These are phyloP conservation scores for Patella pellucida DNA, from an alignment of 2,888 invertebrate species.

Conservation along the genomic window DNA sequence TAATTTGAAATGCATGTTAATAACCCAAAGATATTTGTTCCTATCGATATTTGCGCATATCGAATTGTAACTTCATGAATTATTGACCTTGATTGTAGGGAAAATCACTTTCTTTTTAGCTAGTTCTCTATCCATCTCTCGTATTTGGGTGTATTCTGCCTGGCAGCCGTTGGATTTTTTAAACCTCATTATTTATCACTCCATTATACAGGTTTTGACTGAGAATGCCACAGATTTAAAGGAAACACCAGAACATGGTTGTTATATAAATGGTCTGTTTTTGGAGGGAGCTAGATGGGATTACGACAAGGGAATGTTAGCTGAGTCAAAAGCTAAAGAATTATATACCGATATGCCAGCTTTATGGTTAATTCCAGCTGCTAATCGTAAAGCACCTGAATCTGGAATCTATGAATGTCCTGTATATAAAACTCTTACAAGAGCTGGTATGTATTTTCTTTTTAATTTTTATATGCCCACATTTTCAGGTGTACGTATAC, in stretches of 20 bases:
- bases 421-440: constrained; percentile 78
- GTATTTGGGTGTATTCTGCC: no score
- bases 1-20: no score
- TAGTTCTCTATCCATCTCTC: no score
- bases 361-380: constrained; percentile 80
- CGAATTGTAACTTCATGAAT: no score
- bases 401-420: constrained; percentile 76
- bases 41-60: no score
- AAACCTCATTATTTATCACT: no score
- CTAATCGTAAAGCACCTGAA: constrained; percentile 74
- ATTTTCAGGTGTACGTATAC: no score
- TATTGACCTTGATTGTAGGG: no score
- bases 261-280: constrained; percentile 70
- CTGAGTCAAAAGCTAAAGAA: constrained; percentile 70
- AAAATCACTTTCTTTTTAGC: no score
- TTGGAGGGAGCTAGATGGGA: constrained; percentile 71
- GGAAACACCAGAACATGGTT: constrained; percentile 67
- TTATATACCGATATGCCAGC: constrained; percentile 78
- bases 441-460: constrained; percentile 71
- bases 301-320: constrained; percentile 46
- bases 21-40: no score
- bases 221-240: constrained; percentile 36
- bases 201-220: no score
- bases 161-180: no score
- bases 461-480: background rate